Base-by-base conservation (phyloP, 2,888 invertebrate species). In the Allacma fusca region DNA sequence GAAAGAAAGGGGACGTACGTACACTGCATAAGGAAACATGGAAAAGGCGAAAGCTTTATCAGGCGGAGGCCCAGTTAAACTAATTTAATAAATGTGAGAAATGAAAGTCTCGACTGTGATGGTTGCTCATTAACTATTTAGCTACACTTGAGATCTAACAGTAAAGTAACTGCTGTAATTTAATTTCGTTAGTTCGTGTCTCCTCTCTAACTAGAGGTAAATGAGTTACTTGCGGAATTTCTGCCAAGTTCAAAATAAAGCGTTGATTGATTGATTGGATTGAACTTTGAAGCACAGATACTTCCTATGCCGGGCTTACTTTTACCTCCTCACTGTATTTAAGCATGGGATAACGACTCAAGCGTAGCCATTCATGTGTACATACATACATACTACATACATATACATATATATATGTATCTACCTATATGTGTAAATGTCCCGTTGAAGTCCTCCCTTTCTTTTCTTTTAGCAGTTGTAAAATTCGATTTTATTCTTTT, bases 221-320 rank as follows among this genome's bases (percentile, higher is more conserved):
- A 68, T 69, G 75, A 75, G 69, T 75, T 75, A 75, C 75, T 75
- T 71, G 28, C 26, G 26, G 26, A 64, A 26, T 24, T 50, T 75
- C 26, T 68, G 68, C 75, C 40, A 68, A 75, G 75, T 68, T 29
- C 57, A 75, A 71, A 75, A 75, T 75, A 75, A 75, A 75, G 75
- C 75, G 75, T 75, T 75, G 75, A 75, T 75, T 75, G 75, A 75
- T 75, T 75, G 75, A 75, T 75, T 75, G 69, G 68, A 75, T 75
- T 75, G 69, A 75, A 75, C 75, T 75, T 68, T 69, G n/a, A 67
- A 29, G 74, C 50, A 19, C 7, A 50, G 50, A 50, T 68, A 28
- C 34, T 68, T 68, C 21, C 34, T 28, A 34, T 50, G 50, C 19
- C 50, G 50, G 1, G 16, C 9, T 5, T 50, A 13, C 50, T 34